These are phyloP conservation scores for Phenacoccus solenopsis DNA, from an alignment of 1,140 invertebrate genomes.

Conservation along the genomic window DNA sequence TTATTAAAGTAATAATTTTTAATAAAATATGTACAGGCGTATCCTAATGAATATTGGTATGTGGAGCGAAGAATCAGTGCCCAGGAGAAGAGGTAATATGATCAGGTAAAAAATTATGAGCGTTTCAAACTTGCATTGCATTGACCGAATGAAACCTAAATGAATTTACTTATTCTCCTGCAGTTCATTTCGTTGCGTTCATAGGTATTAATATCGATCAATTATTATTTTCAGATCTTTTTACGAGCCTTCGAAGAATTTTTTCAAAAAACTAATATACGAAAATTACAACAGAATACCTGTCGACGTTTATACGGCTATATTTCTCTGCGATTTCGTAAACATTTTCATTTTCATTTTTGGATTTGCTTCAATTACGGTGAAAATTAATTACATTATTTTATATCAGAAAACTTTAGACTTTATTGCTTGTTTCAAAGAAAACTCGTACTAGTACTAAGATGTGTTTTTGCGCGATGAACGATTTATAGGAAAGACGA, in stretches of 20 bases:
- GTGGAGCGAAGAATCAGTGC: neutral
- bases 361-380: conserved; percentile 85
- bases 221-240: neutral
- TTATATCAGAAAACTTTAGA: too few relatives aligned
- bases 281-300: conserved; percentile 62
- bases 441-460: neutral
- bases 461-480: conserved; percentile 9
- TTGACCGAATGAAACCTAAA: too few relatives aligned
- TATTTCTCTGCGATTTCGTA: conserved; percentile 98
- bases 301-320: conserved; percentile 92
- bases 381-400: neutral
- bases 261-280: conserved; percentile 36
- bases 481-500: conserved; percentile 51
- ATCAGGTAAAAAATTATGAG: conserved; percentile 4
- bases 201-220: neutral
- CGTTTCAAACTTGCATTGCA: too few relatives aligned
- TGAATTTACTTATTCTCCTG: too few relatives aligned
- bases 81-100: neutral
- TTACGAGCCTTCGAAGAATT: neutral
- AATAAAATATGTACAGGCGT: neutral
- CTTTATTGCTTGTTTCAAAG: neutral
- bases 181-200: neutral
- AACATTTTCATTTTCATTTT: conserved; percentile 95
- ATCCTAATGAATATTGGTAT: neutral
- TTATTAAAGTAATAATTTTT: too few relatives aligned